Evolutionary conservation across 2,888 invertebrate species (phyloP).

Genomic region (Hyposoter didymator): DNA sequence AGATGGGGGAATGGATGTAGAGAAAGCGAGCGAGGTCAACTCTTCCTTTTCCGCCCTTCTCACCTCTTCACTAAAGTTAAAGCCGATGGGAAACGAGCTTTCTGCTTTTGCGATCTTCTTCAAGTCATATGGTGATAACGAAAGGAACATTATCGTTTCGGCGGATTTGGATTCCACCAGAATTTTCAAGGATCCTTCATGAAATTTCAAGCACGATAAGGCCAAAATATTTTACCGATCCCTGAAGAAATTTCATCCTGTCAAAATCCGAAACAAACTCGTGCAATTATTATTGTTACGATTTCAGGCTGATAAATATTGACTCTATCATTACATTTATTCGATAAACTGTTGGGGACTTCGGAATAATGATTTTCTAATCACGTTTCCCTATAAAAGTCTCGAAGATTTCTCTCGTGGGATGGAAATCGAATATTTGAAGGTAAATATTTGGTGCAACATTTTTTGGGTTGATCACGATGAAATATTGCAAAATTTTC

Average conservation of each 20-base stretch:
- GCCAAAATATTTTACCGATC: neutral
- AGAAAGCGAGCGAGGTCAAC: slow-evolving; percentile 49
- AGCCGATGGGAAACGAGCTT: slow-evolving; percentile 53
- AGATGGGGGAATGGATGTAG: slow-evolving; percentile 36
- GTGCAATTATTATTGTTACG: slow-evolving; percentile 15
- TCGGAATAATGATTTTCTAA: neutral
- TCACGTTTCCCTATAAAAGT: neutral
- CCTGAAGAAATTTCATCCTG: neutral
- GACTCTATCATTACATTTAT: neutral
- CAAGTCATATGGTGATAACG: slow-evolving; percentile 39
- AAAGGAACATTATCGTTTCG: slow-evolving; percentile 46
- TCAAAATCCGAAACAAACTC: neutral
- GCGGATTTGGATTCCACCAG: neutral
- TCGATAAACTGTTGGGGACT: neutral
- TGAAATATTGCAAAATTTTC: neutral
- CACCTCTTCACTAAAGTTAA: slow-evolving; percentile 30
- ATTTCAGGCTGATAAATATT: neutral
- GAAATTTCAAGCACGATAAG: neutral
- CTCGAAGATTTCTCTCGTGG: neutral
- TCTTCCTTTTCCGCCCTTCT: neutral
- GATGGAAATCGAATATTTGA: no score
- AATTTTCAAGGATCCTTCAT: slow-evolving; percentile 16
- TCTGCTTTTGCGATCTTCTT: slow-evolving; percentile 24
- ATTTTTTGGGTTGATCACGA: neutral
- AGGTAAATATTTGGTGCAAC: neutral